These are phyloP conservation scores for Pemphredon lugubris DNA, from an alignment of 2,888 invertebrate genomes.

Conservation along the genomic window DNA sequence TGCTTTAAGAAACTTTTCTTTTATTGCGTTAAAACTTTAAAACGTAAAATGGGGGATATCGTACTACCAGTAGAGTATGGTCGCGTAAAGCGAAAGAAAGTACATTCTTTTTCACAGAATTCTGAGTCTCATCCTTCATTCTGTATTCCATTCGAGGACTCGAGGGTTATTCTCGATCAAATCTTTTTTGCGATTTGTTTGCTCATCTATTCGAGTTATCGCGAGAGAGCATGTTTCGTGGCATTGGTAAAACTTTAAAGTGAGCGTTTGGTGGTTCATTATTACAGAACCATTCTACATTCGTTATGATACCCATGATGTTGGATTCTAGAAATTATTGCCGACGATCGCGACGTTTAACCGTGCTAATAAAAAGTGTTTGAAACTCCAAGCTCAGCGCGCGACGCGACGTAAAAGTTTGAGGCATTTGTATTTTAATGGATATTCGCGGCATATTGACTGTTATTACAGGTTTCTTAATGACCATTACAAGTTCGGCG, in stretches of 20 bases:
- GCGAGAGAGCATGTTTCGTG: no score
- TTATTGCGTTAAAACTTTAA: slow-evolving; percentile 56
- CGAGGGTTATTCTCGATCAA: no score
- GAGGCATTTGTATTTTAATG: background rate
- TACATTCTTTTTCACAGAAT: background rate
- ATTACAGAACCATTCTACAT: no score
- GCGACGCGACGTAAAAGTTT: background rate
- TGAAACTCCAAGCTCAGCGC: background rate
- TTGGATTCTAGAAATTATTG: no score
- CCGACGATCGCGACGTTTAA: no score
- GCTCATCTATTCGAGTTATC: no score
- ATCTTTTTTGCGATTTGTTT: no score
- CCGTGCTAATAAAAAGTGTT: background rate
- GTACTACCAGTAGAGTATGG: slow-evolving; percentile 30
- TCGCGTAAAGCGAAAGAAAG: slow-evolving; percentile 30
- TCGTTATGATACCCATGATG: no score
- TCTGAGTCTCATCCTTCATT: no score
- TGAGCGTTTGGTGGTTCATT: no score
- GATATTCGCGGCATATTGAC: background rate
- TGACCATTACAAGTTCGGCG: slow-evolving; percentile 12
- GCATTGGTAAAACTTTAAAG: no score
- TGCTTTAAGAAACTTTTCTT: slow-evolving; percentile 48
- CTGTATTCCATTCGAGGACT: no score
- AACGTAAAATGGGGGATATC: slow-evolving; percentile 16
- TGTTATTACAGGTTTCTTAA: background rate